Evolutionary conservation across 2,888 invertebrate species (phyloP).

Genomic region (Eremobia ochroleuca): DNA sequence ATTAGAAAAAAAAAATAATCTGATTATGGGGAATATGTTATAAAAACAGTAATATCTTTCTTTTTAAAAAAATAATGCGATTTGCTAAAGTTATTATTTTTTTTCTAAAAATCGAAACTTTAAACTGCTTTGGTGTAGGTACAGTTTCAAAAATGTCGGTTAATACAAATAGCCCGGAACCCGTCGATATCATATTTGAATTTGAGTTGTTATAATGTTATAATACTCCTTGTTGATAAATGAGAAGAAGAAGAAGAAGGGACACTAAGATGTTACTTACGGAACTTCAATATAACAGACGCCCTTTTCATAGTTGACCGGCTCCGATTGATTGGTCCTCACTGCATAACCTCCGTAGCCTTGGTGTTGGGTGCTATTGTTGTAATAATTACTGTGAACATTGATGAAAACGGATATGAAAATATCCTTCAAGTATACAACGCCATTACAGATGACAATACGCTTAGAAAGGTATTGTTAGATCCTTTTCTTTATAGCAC

Average conservation of each 20-base stretch:
- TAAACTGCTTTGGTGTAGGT: no score
- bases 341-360: slow-evolving; percentile 43
- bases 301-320: slow-evolving; percentile 81
- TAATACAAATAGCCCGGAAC: no score
- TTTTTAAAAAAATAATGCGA: no score
- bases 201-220: neutral
- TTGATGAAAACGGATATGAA: neutral
- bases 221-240: neutral
- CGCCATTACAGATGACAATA: neutral
- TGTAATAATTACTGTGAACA: slow-evolving; percentile 34
- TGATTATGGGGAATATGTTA: no score
- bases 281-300: slow-evolving; percentile 92
- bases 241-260: neutral
- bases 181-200: no score
- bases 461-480: neutral
- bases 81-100: no score
- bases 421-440: neutral
- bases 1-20: no score
- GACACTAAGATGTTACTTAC: slow-evolving; percentile 86
- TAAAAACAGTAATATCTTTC: no score
- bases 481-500: neutral
- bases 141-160: no score
- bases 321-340: slow-evolving; percentile 27
- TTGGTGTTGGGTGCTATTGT: slow-evolving; percentile 65
- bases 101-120: no score